These are phyloP conservation scores for Drosophila multiciliata DNA, from an alignment of 2,888 invertebrate species.

Conservation along the genomic window DNA sequence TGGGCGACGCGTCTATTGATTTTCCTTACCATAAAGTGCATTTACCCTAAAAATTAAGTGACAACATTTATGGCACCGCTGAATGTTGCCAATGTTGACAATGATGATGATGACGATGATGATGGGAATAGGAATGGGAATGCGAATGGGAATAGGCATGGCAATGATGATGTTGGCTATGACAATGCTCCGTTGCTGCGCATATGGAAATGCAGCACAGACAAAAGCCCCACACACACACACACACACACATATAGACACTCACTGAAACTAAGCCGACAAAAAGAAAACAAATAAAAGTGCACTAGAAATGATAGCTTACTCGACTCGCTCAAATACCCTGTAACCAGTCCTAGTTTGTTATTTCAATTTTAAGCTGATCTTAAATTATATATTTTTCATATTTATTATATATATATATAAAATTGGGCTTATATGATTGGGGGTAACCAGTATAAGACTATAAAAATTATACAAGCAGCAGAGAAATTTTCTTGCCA, in stretches of 20 bases:
- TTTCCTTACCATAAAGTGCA: slow-evolving; percentile 64
- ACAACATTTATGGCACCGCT: slow-evolving; percentile 53
- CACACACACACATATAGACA: slow-evolving; percentile 12
- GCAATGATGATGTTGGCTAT: slow-evolving; percentile 35
- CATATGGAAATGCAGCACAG: slow-evolving; percentile 65
- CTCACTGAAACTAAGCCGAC: slow-evolving; percentile 48
- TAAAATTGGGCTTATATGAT: not conserved
- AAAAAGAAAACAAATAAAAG: slow-evolving; percentile 28
- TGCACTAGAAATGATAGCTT: not conserved
- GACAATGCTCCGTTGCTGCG: slow-evolving; percentile 46
- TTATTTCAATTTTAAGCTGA: not conserved
- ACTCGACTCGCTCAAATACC: slow-evolving; percentile 10
- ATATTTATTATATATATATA: too few relatives aligned
- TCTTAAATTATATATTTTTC: too few relatives aligned
- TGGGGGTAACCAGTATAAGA: not conserved
- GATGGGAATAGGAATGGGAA: slow-evolving; percentile 7
- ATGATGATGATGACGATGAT: slow-evolving; percentile 28
- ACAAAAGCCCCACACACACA: slow-evolving; percentile 42
- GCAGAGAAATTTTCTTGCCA: not conserved
- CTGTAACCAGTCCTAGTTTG: not conserved
- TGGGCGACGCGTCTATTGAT: slow-evolving; percentile 66
- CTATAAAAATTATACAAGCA: not conserved
- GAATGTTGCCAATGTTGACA: slow-evolving; percentile 32
- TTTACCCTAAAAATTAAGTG: slow-evolving; percentile 61
- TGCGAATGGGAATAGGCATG: slow-evolving; percentile 5